phyloP scores from a whole-genome alignment of 2,113 vertebrate genomes.

The Hemicordylus capensis region DNA sequence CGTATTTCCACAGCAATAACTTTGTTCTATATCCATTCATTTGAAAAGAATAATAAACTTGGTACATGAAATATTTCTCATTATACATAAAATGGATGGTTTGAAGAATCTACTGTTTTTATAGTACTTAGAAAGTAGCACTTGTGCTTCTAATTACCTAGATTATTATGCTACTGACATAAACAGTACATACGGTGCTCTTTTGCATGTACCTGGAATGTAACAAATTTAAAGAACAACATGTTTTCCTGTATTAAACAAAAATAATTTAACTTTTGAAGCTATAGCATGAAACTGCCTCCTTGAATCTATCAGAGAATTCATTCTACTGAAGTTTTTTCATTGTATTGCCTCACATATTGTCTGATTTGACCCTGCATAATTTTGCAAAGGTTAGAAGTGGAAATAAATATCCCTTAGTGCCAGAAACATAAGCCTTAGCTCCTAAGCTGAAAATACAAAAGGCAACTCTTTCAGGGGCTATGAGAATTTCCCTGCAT shows the following conservation, averaged over 20 bases:
- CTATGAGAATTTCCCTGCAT: neutral
- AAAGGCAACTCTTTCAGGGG: neutral
- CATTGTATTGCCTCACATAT: neutral
- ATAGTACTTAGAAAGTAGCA: neutral
- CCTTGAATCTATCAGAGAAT: neutral
- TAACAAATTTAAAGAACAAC: neutral
- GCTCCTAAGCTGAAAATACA: neutral
- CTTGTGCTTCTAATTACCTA: neutral
- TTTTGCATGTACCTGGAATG: neutral
- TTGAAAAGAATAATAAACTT: neutral
- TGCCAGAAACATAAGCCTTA: neutral
- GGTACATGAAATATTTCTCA: neutral
- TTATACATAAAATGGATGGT: neutral
- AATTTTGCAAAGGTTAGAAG: neutral
- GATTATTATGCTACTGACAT: neutral
- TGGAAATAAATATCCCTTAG: neutral
- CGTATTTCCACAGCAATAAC: conserved; percentile 55
- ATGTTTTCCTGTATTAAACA: no score
- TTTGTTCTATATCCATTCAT: neutral
- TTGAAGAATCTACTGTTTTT: neutral
- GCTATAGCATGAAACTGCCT: neutral
- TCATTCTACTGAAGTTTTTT: neutral
- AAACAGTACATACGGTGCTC: neutral
- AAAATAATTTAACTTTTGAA: neutral
- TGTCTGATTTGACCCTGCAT: neutral